These are phyloP conservation scores for Carcina quercana DNA, from an alignment of 2,888 invertebrate genomes.

Conservation along the genomic window DNA sequence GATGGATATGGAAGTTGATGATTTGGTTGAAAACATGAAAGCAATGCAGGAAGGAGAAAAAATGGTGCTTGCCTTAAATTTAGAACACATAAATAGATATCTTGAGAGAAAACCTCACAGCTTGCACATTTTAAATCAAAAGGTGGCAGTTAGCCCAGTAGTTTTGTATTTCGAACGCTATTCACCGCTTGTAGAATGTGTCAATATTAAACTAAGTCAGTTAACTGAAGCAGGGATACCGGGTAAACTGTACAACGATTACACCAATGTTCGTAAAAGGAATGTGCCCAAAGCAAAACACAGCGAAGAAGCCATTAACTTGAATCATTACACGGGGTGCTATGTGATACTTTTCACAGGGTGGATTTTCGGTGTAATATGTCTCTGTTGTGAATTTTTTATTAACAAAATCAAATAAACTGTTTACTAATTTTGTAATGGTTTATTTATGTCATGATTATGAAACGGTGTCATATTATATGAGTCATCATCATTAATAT, in stretches of 20 bases:
- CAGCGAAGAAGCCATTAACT: conserved; percentile 31
- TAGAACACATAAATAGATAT: conserved; percentile 29
- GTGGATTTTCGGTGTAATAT: conserved; percentile 33
- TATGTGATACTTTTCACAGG: conserved; percentile 42
- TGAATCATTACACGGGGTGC: conserved; percentile 47
- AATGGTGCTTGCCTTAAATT: conserved; percentile 45
- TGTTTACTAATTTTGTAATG: no score
- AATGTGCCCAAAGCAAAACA: conserved; percentile 9
- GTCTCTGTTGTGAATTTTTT: conserved; percentile 38
- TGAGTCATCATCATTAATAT: no score
- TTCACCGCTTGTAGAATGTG: conserved; percentile 35
- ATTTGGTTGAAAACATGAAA: conserved; percentile 28
- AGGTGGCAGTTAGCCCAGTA: conserved; percentile 34
- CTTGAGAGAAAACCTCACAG: conserved; percentile 24
- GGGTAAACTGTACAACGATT: conserved; percentile 33
- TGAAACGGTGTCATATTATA: no score
- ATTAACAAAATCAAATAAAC: conserved; percentile 17
- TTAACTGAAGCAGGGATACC: conserved; percentile 41
- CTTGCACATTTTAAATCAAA: conserved; percentile 37
- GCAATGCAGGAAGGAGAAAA: conserved; percentile 36
- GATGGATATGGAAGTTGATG: conserved; percentile 27
- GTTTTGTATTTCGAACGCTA: conserved; percentile 52
- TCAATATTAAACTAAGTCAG: conserved; percentile 34
- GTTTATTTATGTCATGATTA: no score
- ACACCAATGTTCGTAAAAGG: conserved; percentile 17